These are phyloP conservation scores for Archips xylosteana DNA, from an alignment of 2,888 invertebrate species.

Conservation along the genomic window DNA sequence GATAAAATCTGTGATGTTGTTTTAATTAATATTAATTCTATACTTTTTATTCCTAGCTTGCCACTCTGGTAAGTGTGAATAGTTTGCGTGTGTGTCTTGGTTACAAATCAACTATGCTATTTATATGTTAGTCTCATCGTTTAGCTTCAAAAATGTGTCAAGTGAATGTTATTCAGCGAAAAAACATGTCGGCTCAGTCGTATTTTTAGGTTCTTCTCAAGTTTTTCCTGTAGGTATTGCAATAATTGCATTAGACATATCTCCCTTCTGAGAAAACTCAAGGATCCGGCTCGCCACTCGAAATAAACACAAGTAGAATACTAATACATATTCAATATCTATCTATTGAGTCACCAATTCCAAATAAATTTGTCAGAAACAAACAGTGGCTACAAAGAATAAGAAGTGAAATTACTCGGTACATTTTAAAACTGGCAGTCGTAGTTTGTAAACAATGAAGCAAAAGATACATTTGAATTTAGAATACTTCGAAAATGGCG, in stretches of 20 bases:
- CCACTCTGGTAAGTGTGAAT: slow-evolving; percentile 14
- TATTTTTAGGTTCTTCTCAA: slow-evolving; percentile 32
- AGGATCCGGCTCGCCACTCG: slow-evolving; percentile 29
- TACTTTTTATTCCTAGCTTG: slow-evolving; percentile 15
- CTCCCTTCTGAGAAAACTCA: slow-evolving; percentile 42
- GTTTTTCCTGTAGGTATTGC: slow-evolving; percentile 40
- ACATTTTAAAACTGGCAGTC: slow-evolving; percentile 20
- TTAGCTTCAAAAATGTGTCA: slow-evolving; percentile 31
- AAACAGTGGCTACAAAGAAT: slow-evolving; percentile 34
- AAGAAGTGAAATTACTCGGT: slow-evolving; percentile 27
- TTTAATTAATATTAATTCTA: slow-evolving; percentile 23
- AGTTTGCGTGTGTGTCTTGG: not conserved
- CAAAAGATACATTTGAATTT: slow-evolving; percentile 61
- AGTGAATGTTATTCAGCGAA: slow-evolving; percentile 28
- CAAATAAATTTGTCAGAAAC: slow-evolving; percentile 44
- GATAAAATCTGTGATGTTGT: slow-evolving; percentile 4
- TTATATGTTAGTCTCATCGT: slow-evolving; percentile 19
- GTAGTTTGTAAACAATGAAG: slow-evolving; percentile 44
- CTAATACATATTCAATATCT: slow-evolving; percentile 45
- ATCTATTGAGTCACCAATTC: slow-evolving; percentile 46
- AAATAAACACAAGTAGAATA: slow-evolving; percentile 38
- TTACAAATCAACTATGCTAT: slow-evolving; percentile 15
- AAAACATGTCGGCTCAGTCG: slow-evolving; percentile 20
- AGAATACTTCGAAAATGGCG: slow-evolving; percentile 61
- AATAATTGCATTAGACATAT: slow-evolving; percentile 28